Percentiles rank a stretch among this genome's conserved stretches.
phyloP scores from a whole-genome alignment of 2,113 vertebrate species.

The Polyodon spathula region DNA sequence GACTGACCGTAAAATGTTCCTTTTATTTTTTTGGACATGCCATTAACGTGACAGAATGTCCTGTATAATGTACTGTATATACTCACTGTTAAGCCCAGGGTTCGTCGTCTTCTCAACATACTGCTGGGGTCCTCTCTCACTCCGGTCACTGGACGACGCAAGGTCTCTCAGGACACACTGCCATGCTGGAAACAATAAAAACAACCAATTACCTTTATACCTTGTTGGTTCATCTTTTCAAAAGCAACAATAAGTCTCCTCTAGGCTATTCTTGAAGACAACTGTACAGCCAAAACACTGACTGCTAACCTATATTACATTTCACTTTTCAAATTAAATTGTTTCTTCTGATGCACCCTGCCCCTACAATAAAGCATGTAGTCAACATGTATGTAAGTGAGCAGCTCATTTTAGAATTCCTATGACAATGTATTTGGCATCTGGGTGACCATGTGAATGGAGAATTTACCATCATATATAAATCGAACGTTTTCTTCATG shows the following conservation, averaged over 20 bases:
- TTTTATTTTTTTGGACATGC: no score
- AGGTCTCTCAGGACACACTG: slow-evolving; percentile 90
- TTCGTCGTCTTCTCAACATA: slow-evolving; percentile 96
- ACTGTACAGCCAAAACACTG: not conserved
- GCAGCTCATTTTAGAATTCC: no score
- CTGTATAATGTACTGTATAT: not conserved
- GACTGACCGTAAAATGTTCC: no score
- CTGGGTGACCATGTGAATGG: not conserved
- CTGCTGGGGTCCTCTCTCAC: slow-evolving; percentile 80
- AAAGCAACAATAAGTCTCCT: not conserved
- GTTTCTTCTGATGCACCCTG: no score
- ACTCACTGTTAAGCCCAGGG: slow-evolving; percentile 88
- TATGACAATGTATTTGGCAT: no score
- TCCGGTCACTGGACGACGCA: slow-evolving; percentile 76
- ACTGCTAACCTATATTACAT: not conserved
- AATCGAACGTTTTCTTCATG: slow-evolving; percentile 96
- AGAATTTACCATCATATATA: slow-evolving; percentile 79
- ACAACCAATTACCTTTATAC: not conserved
- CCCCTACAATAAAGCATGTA: not conserved
- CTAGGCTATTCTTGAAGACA: not conserved
- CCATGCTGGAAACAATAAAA: slow-evolving; percentile 64
- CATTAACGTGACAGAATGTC: not conserved
- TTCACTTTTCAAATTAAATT: not conserved
- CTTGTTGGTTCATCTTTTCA: no score
- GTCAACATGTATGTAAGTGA: no score